Conservation (phyloP, 1,140 invertebrate genomes). For the Glossosoma conforme region DNA sequence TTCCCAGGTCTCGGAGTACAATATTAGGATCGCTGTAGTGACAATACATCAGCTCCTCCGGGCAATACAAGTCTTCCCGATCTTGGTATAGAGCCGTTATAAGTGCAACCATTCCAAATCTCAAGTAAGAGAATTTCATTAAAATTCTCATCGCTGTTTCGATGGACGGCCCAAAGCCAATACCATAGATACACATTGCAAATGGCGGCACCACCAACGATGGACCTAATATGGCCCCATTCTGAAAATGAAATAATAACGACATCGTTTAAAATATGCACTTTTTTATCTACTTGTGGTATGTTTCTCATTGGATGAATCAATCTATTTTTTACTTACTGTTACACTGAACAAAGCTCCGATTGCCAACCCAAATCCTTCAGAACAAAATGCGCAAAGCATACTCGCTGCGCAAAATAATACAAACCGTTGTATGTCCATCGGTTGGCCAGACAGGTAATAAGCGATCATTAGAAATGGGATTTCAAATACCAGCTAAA, state of each 20-base stretch:
- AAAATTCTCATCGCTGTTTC: constrained; percentile 50
- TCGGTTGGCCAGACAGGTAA: constrained; percentile 53
- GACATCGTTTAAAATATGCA: constrained; percentile 3
- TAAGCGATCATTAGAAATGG: constrained; percentile 54
- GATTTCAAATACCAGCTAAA: constrained; percentile 48
- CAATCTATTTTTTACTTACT: constrained; percentile 37
- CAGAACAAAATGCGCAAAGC: constrained; percentile 53
- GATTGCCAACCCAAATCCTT: constrained; percentile 57
- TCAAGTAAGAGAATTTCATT: constrained; percentile 57
- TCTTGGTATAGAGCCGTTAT: constrained; percentile 41
- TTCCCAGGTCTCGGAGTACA: constrained; percentile 48
- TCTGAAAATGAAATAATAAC: constrained; percentile 44
- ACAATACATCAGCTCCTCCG: constrained; percentile 55
- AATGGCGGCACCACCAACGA: constrained; percentile 54
- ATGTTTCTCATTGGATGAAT: not conserved
- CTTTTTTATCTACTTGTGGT: not conserved
- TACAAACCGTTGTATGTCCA: constrained; percentile 51
- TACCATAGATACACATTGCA: constrained; percentile 57
- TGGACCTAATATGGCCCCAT: constrained; percentile 57
- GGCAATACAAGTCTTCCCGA: constrained; percentile 41
- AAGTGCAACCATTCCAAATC: constrained; percentile 52
- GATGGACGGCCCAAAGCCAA: constrained; percentile 57
- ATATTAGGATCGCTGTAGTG: constrained; percentile 50
- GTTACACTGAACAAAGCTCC: constrained; percentile 58
- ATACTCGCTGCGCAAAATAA: constrained; percentile 51